Conservation (phyloP, 2,888 invertebrate species). For the Caenorhabditis sulstoni region DNA sequence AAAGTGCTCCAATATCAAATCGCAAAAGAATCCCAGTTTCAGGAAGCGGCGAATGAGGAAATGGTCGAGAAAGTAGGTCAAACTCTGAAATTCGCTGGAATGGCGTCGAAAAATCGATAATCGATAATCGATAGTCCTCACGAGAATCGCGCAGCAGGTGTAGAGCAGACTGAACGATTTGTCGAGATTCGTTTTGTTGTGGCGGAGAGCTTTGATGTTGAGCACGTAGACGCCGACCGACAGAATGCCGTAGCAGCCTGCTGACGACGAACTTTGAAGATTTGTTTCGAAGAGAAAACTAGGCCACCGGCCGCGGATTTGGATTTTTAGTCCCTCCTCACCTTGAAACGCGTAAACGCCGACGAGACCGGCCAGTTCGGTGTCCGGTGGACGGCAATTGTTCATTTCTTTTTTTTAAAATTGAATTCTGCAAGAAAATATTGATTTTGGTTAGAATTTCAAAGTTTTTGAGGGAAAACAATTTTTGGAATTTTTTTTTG, state of each 20-base stretch:
- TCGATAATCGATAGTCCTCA: too few relatives aligned
- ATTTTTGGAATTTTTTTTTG: too few relatives aligned
- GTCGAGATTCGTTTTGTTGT: constrained; percentile 45
- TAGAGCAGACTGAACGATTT: constrained; percentile 52
- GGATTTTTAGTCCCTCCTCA: neutral
- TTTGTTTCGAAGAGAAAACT: too few relatives aligned
- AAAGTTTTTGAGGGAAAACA: neutral
- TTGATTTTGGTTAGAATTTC: too few relatives aligned
- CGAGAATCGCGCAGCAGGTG: constrained; percentile 37
- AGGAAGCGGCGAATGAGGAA: constrained; percentile 51
- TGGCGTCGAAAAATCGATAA: neutral
- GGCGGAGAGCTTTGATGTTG: constrained; percentile 46
- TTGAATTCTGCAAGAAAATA: too few relatives aligned
- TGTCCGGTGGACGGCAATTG: constrained; percentile 43
- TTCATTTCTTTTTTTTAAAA: too few relatives aligned
- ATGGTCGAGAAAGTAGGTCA: constrained; percentile 57
- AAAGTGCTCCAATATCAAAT: constrained; percentile 41
- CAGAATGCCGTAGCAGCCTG: constrained; percentile 48
- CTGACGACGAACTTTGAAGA: too few relatives aligned
- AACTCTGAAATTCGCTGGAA: constrained; percentile 40
- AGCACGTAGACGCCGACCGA: constrained; percentile 44
- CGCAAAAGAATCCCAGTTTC: constrained; percentile 59
- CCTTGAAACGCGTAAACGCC: constrained; percentile 52
- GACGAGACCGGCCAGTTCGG: constrained; percentile 30
- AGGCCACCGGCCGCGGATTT: neutral